These are phyloP conservation scores for Notolepis coatsorum DNA, from an alignment of 2,797 vertebrate genomes.

Conservation along the genomic window DNA sequence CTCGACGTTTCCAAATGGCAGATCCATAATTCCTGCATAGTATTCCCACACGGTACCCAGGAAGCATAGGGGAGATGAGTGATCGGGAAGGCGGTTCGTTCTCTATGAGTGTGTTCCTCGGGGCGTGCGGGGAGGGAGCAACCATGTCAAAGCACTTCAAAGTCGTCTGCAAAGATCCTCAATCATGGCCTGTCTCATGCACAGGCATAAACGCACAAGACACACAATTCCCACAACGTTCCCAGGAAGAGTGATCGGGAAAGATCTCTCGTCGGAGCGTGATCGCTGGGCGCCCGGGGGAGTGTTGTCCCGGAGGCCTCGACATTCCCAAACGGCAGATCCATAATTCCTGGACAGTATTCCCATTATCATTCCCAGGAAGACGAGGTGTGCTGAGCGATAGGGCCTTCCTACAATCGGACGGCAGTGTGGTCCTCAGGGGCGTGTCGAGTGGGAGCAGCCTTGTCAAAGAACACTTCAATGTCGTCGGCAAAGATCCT, in stretches of 20 bases:
- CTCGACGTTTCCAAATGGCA: too few species aligned
- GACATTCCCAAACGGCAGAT: slow-evolving; percentile 55
- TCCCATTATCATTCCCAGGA: slow-evolving; percentile 40
- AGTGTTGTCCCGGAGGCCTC: slow-evolving; percentile 39
- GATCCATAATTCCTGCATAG: too few species aligned
- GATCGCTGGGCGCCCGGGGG: slow-evolving; percentile 50
- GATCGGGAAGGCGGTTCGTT: too few species aligned
- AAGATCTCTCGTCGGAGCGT: slow-evolving; percentile 54
- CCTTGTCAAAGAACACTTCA: slow-evolving; percentile 20
- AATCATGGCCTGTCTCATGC: too few species aligned
- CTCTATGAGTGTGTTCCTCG: too few species aligned
- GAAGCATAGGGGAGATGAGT: too few species aligned
- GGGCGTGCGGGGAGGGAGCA: too few species aligned
- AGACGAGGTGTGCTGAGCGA: slow-evolving; percentile 46
- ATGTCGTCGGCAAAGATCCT: slow-evolving; percentile 38
- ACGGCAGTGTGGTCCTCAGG: slow-evolving; percentile 22
- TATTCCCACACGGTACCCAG: too few species aligned
- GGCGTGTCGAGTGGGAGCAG: slow-evolving; percentile 14
- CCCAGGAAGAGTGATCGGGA: slow-evolving; percentile 51
- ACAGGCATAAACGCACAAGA: too few species aligned
- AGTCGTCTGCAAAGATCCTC: too few species aligned
- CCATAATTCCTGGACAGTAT: slow-evolving; percentile 49
- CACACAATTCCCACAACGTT: too few species aligned
- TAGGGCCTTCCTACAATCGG: not conserved
- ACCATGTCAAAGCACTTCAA: too few species aligned